A percentile compares a stretch with the other conserved stretches of the same genome.
phyloP scores from a whole-genome alignment of 2,888 invertebrate species.

The Rhodophaea formosa region DNA sequence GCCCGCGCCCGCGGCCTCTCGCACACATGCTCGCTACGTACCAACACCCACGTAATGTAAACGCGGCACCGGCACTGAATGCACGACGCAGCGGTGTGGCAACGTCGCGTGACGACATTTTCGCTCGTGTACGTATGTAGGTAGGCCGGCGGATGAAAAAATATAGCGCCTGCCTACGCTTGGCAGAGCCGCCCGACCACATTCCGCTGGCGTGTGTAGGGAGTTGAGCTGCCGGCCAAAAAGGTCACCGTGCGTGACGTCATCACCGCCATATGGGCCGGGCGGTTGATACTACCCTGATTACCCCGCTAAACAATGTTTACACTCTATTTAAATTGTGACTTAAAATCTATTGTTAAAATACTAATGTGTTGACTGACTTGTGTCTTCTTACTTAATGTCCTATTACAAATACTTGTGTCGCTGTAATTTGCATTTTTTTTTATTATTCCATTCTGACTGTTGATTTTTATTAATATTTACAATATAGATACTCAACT shows the following conservation, averaged over 20 bases:
- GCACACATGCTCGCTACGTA: constrained; percentile 63
- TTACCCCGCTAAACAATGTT: constrained; percentile 44
- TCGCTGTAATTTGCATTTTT: neutral
- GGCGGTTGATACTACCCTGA: constrained; percentile 47
- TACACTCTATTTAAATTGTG: constrained; percentile 11
- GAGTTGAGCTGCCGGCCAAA: constrained; percentile 69
- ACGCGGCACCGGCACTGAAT: constrained; percentile 62
- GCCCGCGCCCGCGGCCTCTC: constrained; percentile 71
- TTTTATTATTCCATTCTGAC: neutral
- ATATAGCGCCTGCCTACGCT: constrained; percentile 78
- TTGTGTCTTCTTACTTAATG: too few relatives aligned
- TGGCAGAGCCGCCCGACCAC: constrained; percentile 77
- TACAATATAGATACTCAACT: neutral
- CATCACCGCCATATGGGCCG: constrained; percentile 71
- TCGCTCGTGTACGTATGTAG: constrained; percentile 79
- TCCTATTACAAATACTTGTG: too few relatives aligned
- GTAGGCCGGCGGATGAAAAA: constrained; percentile 75
- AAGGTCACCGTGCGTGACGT: constrained; percentile 77
- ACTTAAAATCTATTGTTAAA: constrained; percentile 6
- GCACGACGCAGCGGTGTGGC: constrained; percentile 73
- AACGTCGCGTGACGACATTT: constrained; percentile 83
- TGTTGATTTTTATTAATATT: neutral
- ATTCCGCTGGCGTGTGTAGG: constrained; percentile 74
- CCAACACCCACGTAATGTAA: constrained; percentile 73
- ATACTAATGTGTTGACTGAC: constrained; percentile 4